Conservation (phyloP, 2,113 vertebrate genomes). For the Crotalus viridis region DNA sequence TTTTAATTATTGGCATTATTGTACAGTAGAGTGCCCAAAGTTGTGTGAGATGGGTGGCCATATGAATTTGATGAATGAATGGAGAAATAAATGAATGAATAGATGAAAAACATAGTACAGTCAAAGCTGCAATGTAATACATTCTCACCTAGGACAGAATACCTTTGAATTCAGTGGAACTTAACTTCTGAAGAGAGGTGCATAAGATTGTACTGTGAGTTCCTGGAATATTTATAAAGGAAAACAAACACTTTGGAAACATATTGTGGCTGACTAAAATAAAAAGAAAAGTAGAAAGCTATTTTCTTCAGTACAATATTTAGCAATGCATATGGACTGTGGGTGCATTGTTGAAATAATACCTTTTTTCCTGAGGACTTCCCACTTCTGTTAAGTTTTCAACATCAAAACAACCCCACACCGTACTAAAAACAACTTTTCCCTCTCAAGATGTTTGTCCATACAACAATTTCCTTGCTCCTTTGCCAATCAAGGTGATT, state of each 20-base stretch:
- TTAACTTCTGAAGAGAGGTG: neutral
- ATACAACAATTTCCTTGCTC: neutral
- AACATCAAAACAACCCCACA: neutral
- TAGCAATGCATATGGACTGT: neutral
- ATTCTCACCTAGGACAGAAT: neutral
- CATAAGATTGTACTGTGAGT: neutral
- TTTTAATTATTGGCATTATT: neutral
- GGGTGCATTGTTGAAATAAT: slow-evolving; percentile 4
- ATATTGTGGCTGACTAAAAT: neutral
- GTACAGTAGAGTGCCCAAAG: neutral
- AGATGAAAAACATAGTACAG: neutral
- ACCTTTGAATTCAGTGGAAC: neutral
- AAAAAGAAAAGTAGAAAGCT: neutral
- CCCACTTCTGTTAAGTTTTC: neutral
- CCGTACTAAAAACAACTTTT: neutral
- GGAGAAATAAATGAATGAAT: neutral
- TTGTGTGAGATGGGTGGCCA: neutral
- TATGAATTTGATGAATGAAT: neutral
- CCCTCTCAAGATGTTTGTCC: neutral
- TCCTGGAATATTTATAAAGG: neutral
- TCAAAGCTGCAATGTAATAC: neutral
- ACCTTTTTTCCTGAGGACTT: neutral
- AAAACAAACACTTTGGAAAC: neutral
- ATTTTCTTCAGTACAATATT: neutral
- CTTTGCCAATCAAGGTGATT: neutral